phyloP scores from a whole-genome alignment of 2,113 vertebrate species.

The Agelaius phoeniceus region DNA sequence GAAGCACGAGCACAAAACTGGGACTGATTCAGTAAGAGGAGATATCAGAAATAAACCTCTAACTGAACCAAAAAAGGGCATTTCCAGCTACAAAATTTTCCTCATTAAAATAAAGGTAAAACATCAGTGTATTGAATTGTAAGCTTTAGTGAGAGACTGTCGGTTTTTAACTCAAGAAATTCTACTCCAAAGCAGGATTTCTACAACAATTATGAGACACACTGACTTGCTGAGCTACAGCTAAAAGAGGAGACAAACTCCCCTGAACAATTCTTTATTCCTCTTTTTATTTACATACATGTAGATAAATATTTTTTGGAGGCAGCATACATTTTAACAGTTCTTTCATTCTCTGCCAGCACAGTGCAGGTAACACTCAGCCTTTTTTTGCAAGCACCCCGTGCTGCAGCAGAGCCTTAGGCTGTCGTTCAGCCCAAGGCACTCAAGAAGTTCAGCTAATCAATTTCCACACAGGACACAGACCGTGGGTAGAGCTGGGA shows the following conservation, averaged over 20 bases:
- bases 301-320: not conserved
- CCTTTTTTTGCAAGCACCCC: not conserved
- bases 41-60: not conserved
- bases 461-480: not conserved
- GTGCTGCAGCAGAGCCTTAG: not conserved
- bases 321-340: not conserved
- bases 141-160: not conserved
- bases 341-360: not conserved
- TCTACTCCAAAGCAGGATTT: not conserved
- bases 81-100: not conserved
- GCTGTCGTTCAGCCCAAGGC: not conserved
- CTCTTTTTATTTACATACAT: not conserved
- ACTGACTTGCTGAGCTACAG: not conserved
- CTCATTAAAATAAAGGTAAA: not conserved
- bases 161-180: not conserved
- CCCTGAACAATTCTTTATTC: not conserved
- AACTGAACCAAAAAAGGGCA: not conserved
- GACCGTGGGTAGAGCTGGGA: not conserved
- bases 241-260: not conserved
- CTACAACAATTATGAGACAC: not conserved
- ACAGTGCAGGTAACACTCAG: not conserved
- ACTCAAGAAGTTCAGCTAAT: not conserved
- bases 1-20: not conserved
- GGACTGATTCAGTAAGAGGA: not conserved
- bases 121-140: not conserved